These are phyloP conservation scores for Eupithecia tripunctaria DNA, from an alignment of 2,888 invertebrate species.

Conservation along the genomic window DNA sequence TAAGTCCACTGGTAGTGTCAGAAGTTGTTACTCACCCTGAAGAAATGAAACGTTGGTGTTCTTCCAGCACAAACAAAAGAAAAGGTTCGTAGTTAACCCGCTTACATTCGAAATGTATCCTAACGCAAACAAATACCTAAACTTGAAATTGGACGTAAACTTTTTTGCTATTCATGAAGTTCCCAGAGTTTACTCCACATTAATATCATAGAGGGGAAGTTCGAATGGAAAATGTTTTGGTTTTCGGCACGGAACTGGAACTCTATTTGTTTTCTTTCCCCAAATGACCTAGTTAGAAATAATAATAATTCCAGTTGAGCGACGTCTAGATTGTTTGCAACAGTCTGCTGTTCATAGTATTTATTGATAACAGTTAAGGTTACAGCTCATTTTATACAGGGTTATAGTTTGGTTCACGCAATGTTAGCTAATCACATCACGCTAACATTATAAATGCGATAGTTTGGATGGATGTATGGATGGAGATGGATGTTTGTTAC, in stretches of 20 bases:
- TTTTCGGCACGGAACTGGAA: background rate
- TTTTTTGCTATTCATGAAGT: constrained; percentile 9
- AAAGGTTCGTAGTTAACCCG: background rate
- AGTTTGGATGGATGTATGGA: too few relatives aligned
- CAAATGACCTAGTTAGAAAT: background rate
- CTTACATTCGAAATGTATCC: background rate
- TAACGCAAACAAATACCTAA: background rate
- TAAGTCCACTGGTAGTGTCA: too few relatives aligned
- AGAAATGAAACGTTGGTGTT: background rate
- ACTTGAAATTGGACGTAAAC: constrained; percentile 3
- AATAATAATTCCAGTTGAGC: background rate
- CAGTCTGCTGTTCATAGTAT: background rate
- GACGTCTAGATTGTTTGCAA: background rate
- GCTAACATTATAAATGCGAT: too few relatives aligned
- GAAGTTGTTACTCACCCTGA: background rate
- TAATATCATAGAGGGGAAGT: constrained; percentile 9
- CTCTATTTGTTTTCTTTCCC: background rate
- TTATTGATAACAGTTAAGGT: too few relatives aligned
- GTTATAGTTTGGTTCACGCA: too few relatives aligned
- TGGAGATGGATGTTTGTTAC: too few relatives aligned
- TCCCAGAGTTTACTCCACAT: constrained; percentile 4
- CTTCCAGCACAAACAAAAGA: background rate
- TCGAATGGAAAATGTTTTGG: constrained; percentile 22
- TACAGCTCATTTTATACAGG: too few relatives aligned
- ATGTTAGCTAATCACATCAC: too few relatives aligned